A percentile compares a stretch with the other conserved stretches of the same genome.
Conservation (phyloP, 1,140 invertebrate genomes). For the Metopolophium dirhodum region DNA sequence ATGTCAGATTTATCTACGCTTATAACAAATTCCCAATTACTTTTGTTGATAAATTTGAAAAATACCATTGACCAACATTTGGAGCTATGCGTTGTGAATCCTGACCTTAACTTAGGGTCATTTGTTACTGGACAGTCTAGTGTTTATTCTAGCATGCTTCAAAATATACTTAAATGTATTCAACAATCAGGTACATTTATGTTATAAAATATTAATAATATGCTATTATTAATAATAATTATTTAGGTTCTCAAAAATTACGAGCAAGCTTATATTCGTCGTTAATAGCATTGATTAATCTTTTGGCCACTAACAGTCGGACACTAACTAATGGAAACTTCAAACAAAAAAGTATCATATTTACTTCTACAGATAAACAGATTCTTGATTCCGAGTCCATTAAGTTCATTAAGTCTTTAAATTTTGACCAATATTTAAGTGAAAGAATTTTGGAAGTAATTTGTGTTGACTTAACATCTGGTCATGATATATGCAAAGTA, state of each 20-base stretch:
- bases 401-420: slow-evolving; percentile 64
- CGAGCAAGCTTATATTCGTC: slow-evolving; percentile 74
- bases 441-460: slow-evolving; percentile 83
- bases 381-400: slow-evolving; percentile 53
- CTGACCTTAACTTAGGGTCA: slow-evolving; percentile 45
- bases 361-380: neutral
- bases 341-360: slow-evolving; percentile 20
- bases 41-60: slow-evolving; percentile 56
- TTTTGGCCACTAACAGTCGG: slow-evolving; percentile 62
- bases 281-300: slow-evolving; percentile 71
- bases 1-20: slow-evolving; percentile 63
- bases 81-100: slow-evolving; percentile 44
- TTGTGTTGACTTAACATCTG: slow-evolving; percentile 84
- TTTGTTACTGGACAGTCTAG: slow-evolving; percentile 53
- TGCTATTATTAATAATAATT: neutral
- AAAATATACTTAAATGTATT: slow-evolving; percentile 59
- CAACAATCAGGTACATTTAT: slow-evolving; percentile 43
- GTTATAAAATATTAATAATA: neutral
- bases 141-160: slow-evolving; percentile 63
- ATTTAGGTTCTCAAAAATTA: slow-evolving; percentile 52
- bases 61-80: slow-evolving; percentile 57
- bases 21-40: slow-evolving; percentile 60
- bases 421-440: slow-evolving; percentile 74
- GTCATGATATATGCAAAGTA: slow-evolving; percentile 84
- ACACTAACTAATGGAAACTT: slow-evolving; percentile 59